Base-by-base conservation (phyloP, 2,888 invertebrate species). In the Drosophila cognata region DNA sequence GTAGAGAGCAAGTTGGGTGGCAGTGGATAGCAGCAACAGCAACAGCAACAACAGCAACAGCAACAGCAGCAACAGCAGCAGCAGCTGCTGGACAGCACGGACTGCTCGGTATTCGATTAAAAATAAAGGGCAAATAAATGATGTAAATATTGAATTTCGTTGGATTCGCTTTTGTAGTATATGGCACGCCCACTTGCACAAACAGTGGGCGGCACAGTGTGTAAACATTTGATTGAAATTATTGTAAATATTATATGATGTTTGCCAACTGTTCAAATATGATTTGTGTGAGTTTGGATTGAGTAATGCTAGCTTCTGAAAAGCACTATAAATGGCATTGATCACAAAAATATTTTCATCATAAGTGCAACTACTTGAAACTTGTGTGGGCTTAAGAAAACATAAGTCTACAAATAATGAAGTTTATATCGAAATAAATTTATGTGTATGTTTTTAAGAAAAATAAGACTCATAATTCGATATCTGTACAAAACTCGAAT, bases 131-230 rank as follows among this genome's bases (percentile, higher is more conserved):
- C 68, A 67, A 74, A 77, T 71, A 60, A 62, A 62, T 71, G 77
- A 62, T 65, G 83, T 72, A 65, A 72, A 84, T 84, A 81, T 63
- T 60, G 74, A 72, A 70, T 82, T 82, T 85, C 77, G 77, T 56
- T 73, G 52, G 62, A 56, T 61, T 46, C 36, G 46, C 16, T 18
- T 38, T 36, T 28, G 55, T 35, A 29, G 31, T 60, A 50, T 57
- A 35, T 33, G 28, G 33, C 58, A 52, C 70, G 21, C 52, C 70
- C 46, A 46, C 33, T 3, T 25, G 21, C 31, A 29, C 60, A 36
- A 36, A 38, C 38, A 18, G 36, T 38, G 57, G 58, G 58, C 41
- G 48, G 71, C 60, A 70, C 70, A 71, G 71, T 70, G 70, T 38
- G 41, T 18, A 21, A 21, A 56, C 10, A n/a, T 6, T 8, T 33